Evolutionary conservation across 2,888 invertebrate genomes (phyloP), one percentile per base, ranked within the genome.

Genomic region (Baccha elongata): DNA sequence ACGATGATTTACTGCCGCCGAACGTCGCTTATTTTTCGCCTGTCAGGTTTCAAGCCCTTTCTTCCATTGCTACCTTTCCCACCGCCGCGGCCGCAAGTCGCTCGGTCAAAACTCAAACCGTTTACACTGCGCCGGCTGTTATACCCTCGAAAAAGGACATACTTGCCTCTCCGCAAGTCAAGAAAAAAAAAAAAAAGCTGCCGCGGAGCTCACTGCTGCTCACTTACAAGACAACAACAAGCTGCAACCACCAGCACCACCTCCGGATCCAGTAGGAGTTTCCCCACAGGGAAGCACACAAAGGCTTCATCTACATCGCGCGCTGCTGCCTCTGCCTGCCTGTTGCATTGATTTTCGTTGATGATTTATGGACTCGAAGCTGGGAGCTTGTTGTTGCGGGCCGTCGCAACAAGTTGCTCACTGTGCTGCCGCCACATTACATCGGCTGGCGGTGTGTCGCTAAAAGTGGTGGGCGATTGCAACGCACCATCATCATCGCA

Each of bases 291-390:
- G 69, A 69, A 74, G 42, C 65, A 26, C 32, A 58, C 69, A 81
- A 75, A 76, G 46, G 48, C 68, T 52, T 68, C 79, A 60, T 79
- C 72, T 71, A 60, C 50, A 32, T 55, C 42, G 58, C 71, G 67
- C 67, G 60, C 11, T 35, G 67, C 65, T 65, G 58, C 79, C 35
- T 35, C 19, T 37, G 15, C 29, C 35, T 21, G 10, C 26, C 62
- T 68, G 62, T 68, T 78, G 81, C 85, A 89, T 32, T 90, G 90
- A 86, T 86, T 86, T 85, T 84, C 58, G 72, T 84, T 81, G 86
- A 85, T 86, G 86, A 86, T 85, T 86, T 86, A 86, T 86, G 80
- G 74, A 85, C 73, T 81, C 79, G 74, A 79, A 78, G 68, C 84
- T 79, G 79, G 84, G 58, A 84, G 79, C 84, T 78, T 79, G 79